Conservation (phyloP, 2,888 invertebrate species). For the Lithophane semibrunnea region DNA sequence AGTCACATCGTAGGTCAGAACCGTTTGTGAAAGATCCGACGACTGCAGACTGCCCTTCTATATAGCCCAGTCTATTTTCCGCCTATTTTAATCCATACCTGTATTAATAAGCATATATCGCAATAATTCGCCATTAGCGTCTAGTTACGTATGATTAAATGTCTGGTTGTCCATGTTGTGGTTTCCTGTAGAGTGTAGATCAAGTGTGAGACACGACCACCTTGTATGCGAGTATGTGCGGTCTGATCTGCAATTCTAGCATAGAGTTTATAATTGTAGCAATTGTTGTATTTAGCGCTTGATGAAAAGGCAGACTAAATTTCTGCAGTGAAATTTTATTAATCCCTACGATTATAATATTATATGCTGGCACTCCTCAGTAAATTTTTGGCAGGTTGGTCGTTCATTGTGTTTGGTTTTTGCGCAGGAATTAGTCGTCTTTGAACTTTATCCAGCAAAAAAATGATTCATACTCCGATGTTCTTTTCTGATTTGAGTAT, state of each 20-base stretch:
- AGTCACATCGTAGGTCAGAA: background rate
- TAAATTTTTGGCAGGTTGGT: background rate
- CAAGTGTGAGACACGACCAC: slow-evolving; percentile 30
- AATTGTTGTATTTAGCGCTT: background rate
- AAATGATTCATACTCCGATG: background rate
- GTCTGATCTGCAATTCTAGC: background rate
- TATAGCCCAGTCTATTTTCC: background rate
- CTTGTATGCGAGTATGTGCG: slow-evolving; percentile 21
- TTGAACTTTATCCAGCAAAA: background rate
- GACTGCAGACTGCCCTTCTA: background rate
- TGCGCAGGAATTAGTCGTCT: background rate
- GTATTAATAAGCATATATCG: slow-evolving; percentile 43
- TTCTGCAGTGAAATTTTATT: no score
- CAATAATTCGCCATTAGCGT: slow-evolving; percentile 52
- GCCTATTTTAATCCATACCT: slow-evolving; percentile 1
- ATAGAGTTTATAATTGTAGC: background rate
- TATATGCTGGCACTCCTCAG: background rate
- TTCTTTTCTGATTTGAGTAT: background rate
- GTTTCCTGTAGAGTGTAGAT: slow-evolving; percentile 52
- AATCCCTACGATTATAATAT: no score
- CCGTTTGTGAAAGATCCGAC: background rate
- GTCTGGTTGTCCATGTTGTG: slow-evolving; percentile 38
- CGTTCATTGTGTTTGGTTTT: background rate
- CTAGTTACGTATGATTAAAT: slow-evolving; percentile 61
- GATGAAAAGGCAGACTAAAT: background rate